Conservation (phyloP, 2,113 vertebrate species). For the Amblyornis subalaris region DNA sequence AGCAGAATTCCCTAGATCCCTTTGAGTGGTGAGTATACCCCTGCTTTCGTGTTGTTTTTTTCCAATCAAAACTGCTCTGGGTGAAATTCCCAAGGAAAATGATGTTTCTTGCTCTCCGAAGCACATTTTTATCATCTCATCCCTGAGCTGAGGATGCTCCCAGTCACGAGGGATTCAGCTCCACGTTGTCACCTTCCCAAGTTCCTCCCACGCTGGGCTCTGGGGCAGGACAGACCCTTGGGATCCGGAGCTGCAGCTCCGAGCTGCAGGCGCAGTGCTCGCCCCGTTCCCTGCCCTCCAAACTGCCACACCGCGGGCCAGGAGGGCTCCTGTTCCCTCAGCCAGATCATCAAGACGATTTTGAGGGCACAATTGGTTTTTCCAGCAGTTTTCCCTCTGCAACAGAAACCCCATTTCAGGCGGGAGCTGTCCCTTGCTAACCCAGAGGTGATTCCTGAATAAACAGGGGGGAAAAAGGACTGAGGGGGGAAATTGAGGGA, state of each 20-base stretch:
- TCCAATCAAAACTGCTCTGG: not conserved
- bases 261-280: fast-evolving
- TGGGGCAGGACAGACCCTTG: not conserved
- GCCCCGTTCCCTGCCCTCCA: not conserved
- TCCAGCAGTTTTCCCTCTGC: not conserved
- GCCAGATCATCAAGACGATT: not conserved
- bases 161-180: not conserved
- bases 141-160: not conserved
- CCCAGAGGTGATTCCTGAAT: not conserved
- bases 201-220: not conserved
- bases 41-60: not conserved
- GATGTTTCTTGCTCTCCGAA: fast-evolving
- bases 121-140: fast-evolving
- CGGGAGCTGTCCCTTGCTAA: not conserved
- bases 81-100: not conserved
- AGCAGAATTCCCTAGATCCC: not conserved
- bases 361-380: not conserved
- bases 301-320: fast-evolving
- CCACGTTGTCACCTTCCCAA: not conserved
- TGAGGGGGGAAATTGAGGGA: not conserved
- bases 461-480: fast-evolving
- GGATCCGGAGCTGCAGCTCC: not conserved
- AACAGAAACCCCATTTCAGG: not conserved
- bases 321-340: not conserved
- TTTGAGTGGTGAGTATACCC: not conserved